A percentile compares a stretch with the other conserved stretches of the same genome.
Evolutionary conservation across 2,888 invertebrate genomes (phyloP).

Genomic region (Drosophila barbarae): DNA sequence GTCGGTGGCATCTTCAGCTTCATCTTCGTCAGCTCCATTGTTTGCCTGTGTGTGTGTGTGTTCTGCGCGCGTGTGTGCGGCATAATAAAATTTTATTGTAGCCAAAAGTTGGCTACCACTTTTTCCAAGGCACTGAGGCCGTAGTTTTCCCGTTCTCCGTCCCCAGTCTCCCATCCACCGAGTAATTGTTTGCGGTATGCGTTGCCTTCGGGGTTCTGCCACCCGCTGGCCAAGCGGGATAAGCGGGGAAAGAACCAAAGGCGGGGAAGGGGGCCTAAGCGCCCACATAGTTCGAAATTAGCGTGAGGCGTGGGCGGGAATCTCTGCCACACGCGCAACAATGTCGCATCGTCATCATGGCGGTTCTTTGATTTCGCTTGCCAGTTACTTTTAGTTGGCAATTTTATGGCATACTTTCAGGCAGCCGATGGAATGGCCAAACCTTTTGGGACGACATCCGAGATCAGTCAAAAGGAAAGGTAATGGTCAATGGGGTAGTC

Average conservation of each 20-base stretch:
- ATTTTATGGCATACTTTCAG: conserved; percentile 62
- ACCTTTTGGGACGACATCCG: conserved; percentile 4
- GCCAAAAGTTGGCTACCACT: conserved; percentile 73
- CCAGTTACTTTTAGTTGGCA: conserved; percentile 39
- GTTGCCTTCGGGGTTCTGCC: conserved; percentile 21
- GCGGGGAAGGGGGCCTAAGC: conserved; percentile 50
- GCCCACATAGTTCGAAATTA: conserved; percentile 67
- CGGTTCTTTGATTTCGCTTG: conserved; percentile 39
- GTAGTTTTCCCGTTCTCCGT: conserved; percentile 27
- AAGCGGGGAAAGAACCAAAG: neutral
- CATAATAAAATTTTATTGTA: conserved; percentile 74
- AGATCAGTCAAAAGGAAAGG: neutral
- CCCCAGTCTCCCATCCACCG: neutral
- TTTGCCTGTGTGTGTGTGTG: conserved; percentile 31
- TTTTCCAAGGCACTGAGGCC: conserved; percentile 46
- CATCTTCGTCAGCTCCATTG: conserved; percentile 46
- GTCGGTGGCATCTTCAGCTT: conserved; percentile 33
- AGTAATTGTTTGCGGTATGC: conserved; percentile 36
- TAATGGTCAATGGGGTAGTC: neutral
- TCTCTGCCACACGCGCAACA: conserved; percentile 49
- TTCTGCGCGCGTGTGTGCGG: conserved; percentile 63
- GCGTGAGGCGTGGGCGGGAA: conserved; percentile 35
- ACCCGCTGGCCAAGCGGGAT: conserved; percentile 9
- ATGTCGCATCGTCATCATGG: conserved; percentile 47
- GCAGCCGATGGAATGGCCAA: conserved; percentile 39